Evolutionary conservation across 2,797 vertebrate genomes (phyloP).

Genomic region (Clarias pachynema): DNA sequence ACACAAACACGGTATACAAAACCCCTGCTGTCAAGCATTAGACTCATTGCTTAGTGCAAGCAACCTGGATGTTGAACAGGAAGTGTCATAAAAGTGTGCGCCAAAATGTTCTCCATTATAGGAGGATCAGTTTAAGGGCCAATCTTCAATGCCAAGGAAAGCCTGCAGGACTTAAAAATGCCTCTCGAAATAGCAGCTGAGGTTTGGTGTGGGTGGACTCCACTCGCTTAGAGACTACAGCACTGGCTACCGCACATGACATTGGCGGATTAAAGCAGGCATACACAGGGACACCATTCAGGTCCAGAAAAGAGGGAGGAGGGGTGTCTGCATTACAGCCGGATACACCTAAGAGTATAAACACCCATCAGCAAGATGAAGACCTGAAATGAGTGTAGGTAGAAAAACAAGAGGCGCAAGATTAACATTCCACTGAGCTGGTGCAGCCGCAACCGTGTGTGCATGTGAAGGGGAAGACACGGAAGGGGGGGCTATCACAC

Average conservation of each 20-base stretch:
- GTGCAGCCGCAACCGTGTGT: slow-evolving; percentile 28
- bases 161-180: slow-evolving; percentile 67
- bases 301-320: slow-evolving; percentile 22
- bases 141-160: slow-evolving; percentile 71
- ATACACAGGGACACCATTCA: slow-evolving; percentile 59
- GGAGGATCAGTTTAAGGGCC: slow-evolving; percentile 54
- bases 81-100: slow-evolving; percentile 61
- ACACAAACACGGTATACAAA: slow-evolving; percentile 12
- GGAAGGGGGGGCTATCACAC: slow-evolving; percentile 23
- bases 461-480: background rate
- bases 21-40: slow-evolving; percentile 50
- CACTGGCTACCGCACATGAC: slow-evolving; percentile 66
- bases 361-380: background rate
- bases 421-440: slow-evolving; percentile 43
- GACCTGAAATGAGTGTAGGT: slow-evolving; percentile 42
- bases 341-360: slow-evolving; percentile 49
- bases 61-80: slow-evolving; percentile 60
- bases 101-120: slow-evolving; percentile 62
- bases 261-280: slow-evolving; percentile 62
- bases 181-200: slow-evolving; percentile 71
- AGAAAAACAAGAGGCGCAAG: slow-evolving; percentile 29
- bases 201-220: slow-evolving; percentile 64
- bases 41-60: slow-evolving; percentile 39
- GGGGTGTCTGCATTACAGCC: slow-evolving; percentile 28
- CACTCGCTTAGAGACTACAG: slow-evolving; percentile 51